A percentile compares a stretch with the other conserved stretches of the same genome.
Conservation (phyloP, 2,888 invertebrate genomes). For the Unio pictorum region DNA sequence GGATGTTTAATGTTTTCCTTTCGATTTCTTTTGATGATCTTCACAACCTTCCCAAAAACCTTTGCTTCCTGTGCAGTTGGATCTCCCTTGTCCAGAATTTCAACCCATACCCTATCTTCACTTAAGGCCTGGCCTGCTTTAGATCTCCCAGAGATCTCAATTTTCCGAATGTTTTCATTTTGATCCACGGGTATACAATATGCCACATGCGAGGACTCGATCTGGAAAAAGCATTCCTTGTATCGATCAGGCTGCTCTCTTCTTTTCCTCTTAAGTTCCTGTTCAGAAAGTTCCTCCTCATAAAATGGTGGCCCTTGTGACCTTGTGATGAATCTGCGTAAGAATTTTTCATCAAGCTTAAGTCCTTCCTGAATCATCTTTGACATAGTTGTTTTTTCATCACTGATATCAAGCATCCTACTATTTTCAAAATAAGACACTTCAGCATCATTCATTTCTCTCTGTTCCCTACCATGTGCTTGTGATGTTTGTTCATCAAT, state of each 20-base stretch:
- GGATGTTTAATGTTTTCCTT: constrained; percentile 29
- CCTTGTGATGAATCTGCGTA: too few relatives aligned
- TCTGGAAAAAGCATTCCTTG: constrained; percentile 28
- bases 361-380: too few relatives aligned
- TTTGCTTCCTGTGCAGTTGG: constrained; percentile 6
- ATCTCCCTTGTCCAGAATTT: constrained; percentile 24
- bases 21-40: constrained; percentile 15
- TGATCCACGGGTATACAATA: constrained; percentile 25
- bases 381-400: too few relatives aligned
- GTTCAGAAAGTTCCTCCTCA: neutral
- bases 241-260: constrained; percentile 19
- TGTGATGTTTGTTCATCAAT: too few relatives aligned
- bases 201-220: constrained; percentile 36
- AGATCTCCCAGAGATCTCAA: constrained; percentile 40
- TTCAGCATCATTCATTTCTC: too few relatives aligned
- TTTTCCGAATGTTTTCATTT: constrained; percentile 10
- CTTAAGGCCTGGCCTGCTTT: constrained; percentile 40
- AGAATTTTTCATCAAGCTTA: too few relatives aligned
- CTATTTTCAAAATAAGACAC: too few relatives aligned
- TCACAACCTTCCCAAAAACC: constrained; percentile 12
- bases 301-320: neutral
- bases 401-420: too few relatives aligned
- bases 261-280: constrained; percentile 1
- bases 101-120: constrained; percentile 43
- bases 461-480: too few relatives aligned